Percentiles rank a stretch among this genome's conserved stretches.
phyloP scores from a whole-genome alignment of 2,888 invertebrate genomes.

The Agrochola macilenta region DNA sequence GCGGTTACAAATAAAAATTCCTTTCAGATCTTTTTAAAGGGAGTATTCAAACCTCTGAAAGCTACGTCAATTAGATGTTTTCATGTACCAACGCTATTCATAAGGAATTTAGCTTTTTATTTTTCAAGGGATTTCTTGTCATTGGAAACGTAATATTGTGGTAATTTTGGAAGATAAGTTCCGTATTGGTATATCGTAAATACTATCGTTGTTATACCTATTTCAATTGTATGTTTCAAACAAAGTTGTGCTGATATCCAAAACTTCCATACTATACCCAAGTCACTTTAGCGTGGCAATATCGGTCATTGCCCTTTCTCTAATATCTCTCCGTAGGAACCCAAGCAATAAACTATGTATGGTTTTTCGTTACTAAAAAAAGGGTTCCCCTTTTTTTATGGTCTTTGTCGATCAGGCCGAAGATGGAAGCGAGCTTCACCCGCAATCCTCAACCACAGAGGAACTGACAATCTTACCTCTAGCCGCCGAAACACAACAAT shows the following conservation, averaged over 20 bases:
- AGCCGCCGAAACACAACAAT: too few species aligned
- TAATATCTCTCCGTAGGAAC: neutral
- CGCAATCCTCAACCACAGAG: too few species aligned
- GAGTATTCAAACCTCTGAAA: constrained; percentile 1
- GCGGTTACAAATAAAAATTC: constrained; percentile 12
- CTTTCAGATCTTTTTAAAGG: constrained; percentile 4
- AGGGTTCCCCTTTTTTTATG: too few species aligned
- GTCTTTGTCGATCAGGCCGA: too few species aligned
- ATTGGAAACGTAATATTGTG: neutral
- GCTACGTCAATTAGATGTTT: constrained; percentile 11
- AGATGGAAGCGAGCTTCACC: too few species aligned
- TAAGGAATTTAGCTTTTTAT: neutral
- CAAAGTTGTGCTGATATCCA: neutral
- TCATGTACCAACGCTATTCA: neutral
- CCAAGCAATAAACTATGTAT: neutral
- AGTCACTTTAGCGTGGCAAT: neutral
- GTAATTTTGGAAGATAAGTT: neutral
- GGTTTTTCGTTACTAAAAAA: neutral
- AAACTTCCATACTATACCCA: neutral
- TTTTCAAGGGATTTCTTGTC: neutral
- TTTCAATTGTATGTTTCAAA: neutral
- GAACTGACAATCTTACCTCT: too few species aligned
- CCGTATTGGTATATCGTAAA: neutral
- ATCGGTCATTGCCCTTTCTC: neutral
- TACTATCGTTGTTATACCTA: neutral